These are phyloP conservation scores for Mesembrinibis cayennensis DNA, from an alignment of 2,113 vertebrate species.

Conservation along the genomic window DNA sequence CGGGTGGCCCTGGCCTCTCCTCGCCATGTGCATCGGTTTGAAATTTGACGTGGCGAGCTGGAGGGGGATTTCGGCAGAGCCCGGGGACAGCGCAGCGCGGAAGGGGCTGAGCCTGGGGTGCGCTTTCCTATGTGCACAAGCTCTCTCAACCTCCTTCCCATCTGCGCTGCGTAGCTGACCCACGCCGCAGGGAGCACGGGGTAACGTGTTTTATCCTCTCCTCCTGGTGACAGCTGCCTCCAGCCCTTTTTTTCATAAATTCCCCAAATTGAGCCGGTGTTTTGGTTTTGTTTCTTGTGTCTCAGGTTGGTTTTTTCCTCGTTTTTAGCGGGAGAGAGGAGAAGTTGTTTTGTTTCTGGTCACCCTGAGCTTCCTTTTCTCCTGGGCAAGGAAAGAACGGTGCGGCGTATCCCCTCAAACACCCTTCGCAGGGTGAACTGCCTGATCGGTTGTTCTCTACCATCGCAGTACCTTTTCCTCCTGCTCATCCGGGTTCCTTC, in stretches of 20 bases:
- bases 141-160: neutral
- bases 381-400: neutral
- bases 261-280: neutral
- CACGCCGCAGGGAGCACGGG: neutral
- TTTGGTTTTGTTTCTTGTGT: neutral
- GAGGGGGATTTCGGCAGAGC: neutral
- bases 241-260: neutral
- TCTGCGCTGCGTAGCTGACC: rapidly evolving
- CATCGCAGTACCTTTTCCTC: neutral
- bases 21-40: neutral
- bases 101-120: neutral
- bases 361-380: neutral
- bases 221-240: neutral
- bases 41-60: neutral
- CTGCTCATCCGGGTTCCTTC: neutral
- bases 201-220: rapidly evolving
- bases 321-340: neutral
- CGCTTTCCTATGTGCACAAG: rapidly evolving
- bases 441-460: neutral
- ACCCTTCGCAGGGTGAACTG: rapidly evolving
- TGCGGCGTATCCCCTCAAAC: neutral
- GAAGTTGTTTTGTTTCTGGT: neutral
- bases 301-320: neutral
- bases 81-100: neutral
- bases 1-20: neutral